Evolutionary conservation across 2,113 vertebrate species (phyloP), one percentile per base, ranked within the genome.

Genomic region (Larimichthys polyactis): DNA sequence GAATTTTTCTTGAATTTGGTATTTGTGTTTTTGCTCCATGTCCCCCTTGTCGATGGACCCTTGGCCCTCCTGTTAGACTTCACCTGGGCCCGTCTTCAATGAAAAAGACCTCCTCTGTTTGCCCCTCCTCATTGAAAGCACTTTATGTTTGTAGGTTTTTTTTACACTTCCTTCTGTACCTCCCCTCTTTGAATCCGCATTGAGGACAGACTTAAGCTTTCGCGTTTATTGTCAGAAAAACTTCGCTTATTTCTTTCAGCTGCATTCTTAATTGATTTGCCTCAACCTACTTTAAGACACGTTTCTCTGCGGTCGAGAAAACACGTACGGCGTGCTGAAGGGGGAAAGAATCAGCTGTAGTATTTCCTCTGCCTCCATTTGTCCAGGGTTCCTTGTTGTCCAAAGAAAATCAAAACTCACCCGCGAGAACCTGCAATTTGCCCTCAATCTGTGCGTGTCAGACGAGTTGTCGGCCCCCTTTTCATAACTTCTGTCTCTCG

Each of bases 71-170:
- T 16, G 19, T 68, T 64, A 66, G 19, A 57, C 63, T 48, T 69
- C 19, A 44, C 11, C 75, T 58, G 36, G 59, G 32, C 40, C 3
- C 75, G 52, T 63, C 27, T 22, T 8, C 2, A 40, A 16, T 11
- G 6, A 46, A 58, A 32, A 54, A 24, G 6, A 5, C 17, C 19
- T 29, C 64, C 79, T 81, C 68, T 16, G 46, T 76, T 81, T 44
- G 52, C 75, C 58, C 78, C 79, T 71, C 77, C 9, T 44, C 29
- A 74, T 82, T 86, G 19, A 87, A 93, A 92, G 94, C 94, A 94
- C 92, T 94, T 94, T 94, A 92, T 79, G 78, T 93, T 89, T 75
- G 46, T 63, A 66, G 14, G 29, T 27, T 27, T 27, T 57, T 29
- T 81, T 58, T 77, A 43, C 24, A 46, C 51, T 58, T 43, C 49